Evolutionary conservation across 2,888 invertebrate genomes (phyloP), one percentile per base, ranked within the genome.

Genomic region (Acrobasis suavella): DNA sequence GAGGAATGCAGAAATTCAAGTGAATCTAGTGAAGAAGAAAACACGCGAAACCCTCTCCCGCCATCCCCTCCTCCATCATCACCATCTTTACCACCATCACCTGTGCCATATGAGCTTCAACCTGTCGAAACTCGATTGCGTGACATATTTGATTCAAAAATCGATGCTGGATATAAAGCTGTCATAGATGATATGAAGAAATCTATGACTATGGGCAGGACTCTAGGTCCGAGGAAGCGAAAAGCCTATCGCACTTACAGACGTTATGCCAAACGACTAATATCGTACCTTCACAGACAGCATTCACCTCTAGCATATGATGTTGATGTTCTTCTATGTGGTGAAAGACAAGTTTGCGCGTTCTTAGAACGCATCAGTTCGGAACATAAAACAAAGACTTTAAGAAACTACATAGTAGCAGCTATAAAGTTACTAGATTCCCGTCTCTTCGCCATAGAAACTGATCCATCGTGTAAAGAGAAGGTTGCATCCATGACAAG

Each of bases 181-280:
- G 91, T 93, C 0, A 93, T 93, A 15, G 93, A 93, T 69, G 92
- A 92, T 37, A 93, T 93, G 93, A 93, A 93, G 70, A 93, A 93
- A 69, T 91, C 92, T 0, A 93, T 93, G 93, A 89, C 88, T 0
- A 89, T 91, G 89, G 93, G 92, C 0, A 82, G 92, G 56, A 88
- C 90, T 1, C 79, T 93, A 0, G 89, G 92, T 7, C 75, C 92
- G 0, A 81, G 89, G 56, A 93, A 93, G 69, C 85, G 92, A 52
- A 92, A 93, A 80, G 89, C 86, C 0, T 93, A 93, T 61, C 77
- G 93, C 38, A 93, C 92, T 0, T 93, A 93, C 75, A 77, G 92
- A 16, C 81, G 93, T 1, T 93, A 93, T 65, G 93, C 93, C 0
- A 93, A 93, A 67, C 80, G 92, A 52, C 71, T 93, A 66, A 93